Base-by-base conservation (phyloP, 1,140 invertebrate species). In the Drosophila seguyi region DNA sequence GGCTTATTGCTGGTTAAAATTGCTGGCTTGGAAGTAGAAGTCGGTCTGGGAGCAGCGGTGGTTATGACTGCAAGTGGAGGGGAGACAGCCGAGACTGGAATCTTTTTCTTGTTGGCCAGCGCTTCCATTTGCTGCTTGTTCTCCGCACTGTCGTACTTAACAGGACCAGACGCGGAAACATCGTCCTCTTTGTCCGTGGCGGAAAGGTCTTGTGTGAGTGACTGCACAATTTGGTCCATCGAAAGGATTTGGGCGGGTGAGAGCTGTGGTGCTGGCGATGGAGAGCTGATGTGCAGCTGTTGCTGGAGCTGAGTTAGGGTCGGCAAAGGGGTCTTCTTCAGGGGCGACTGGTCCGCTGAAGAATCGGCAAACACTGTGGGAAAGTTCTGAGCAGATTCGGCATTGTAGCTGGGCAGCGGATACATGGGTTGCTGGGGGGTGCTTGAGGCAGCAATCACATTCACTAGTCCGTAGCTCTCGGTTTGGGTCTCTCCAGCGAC, bases 171-270 rank as follows among this genome's bases (percentile, higher is more conserved):
- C 10, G 29, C 59, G 4, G 58, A 42, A 6, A 36, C 22, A 5
- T 61, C 47, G 14, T 83, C 71, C 41, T 55, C 56, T 10, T 88
- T 72, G 14, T 88, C 80, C 3, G 53, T 72, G 1, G 45, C 44
- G 1, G 72, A 53, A 16, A 75, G 42, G 58, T 90, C 77, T 20
- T 92, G 75, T 5, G 81, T 87, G 5, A 91, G 66, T 8, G 79
- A 88, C 52, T 87, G 78, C 39, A 91, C 75, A 29, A 91, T 91
- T 55, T 92, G 85, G 58, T 91, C 90, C 75, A 91, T 83, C 4
- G 90, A 91, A 7, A 76, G 52, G n/a, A 91, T 91, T 31, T 91
- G 79, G 38, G 68, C 81, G 8, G 69, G 69, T n/a, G 77, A 75
- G 34, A 75, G 29, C 36, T 84, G 58, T 65, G 90, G 68, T 69